phyloP scores from a whole-genome alignment of 2,888 invertebrate genomes.

The Mesorhabditis spiculigera region DNA sequence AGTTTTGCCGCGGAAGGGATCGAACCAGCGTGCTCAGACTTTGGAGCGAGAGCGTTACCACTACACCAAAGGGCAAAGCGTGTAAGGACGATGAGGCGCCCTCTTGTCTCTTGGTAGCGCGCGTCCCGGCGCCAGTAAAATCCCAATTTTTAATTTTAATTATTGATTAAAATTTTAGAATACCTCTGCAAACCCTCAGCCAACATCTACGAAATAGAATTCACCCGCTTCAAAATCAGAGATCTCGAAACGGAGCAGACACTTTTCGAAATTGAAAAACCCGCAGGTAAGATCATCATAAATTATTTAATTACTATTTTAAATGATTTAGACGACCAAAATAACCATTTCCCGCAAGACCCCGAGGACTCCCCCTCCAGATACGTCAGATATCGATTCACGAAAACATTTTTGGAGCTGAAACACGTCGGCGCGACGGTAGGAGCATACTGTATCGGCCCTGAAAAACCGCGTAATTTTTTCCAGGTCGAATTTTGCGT shows the following conservation, averaged over 20 bases:
- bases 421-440: slow-evolving; percentile 95
- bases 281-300: slow-evolving; percentile 24
- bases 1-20: too few relatives aligned
- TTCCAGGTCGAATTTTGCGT: slow-evolving; percentile 90
- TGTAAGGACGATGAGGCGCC: too few relatives aligned
- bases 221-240: slow-evolving; percentile 90
- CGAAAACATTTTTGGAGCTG: slow-evolving; percentile 83
- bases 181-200: slow-evolving; percentile 91
- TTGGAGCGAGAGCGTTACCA: too few relatives aligned
- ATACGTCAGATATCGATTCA: slow-evolving; percentile 97
- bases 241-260: slow-evolving; percentile 83
- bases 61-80: too few relatives aligned
- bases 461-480: slow-evolving; percentile 78
- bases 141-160: neutral
- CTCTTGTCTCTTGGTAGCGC: too few relatives aligned
- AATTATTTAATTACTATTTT: neutral
- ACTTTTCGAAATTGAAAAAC: slow-evolving; percentile 91
- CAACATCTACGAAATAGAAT: slow-evolving; percentile 95
- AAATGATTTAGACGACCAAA: neutral
- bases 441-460: slow-evolving; percentile 6
- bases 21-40: slow-evolving; percentile 7
- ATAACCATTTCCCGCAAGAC: slow-evolving; percentile 42
- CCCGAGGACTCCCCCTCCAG: slow-evolving; percentile 75
- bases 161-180: slow-evolving; percentile 67
- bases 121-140: too few relatives aligned